phyloP scores from a whole-genome alignment of 1,140 invertebrate species.

The Gryllus bimaculatus region DNA sequence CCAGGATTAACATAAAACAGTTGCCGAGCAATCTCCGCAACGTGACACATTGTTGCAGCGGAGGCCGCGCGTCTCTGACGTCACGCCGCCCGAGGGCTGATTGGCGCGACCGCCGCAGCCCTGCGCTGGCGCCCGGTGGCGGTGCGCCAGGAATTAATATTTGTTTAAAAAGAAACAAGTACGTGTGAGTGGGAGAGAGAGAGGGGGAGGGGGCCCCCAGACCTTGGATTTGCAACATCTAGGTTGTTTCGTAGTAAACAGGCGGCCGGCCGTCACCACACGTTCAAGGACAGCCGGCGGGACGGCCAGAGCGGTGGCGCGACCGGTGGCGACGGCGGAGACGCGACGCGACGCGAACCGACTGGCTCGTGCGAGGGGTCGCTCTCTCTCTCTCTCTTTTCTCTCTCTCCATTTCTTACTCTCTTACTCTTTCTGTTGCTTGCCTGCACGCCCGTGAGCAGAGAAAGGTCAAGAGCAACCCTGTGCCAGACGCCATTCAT shows the following conservation, averaged over 20 bases:
- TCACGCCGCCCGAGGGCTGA: too few species aligned
- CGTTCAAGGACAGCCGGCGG: not conserved
- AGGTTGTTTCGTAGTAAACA: not conserved
- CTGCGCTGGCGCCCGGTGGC: not conserved
- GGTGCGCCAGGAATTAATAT: not conserved
- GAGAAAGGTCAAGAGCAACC: not conserved
- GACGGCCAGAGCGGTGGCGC: not conserved
- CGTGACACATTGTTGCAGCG: too few species aligned
- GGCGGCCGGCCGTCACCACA: not conserved
- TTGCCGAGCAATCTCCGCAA: too few species aligned
- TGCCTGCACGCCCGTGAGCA: not conserved
- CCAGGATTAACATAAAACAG: too few species aligned
- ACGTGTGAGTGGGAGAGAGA: not conserved
- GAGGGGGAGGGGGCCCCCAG: too few species aligned
- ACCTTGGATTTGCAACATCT: constrained; percentile 4
- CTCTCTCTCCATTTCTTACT: too few species aligned
- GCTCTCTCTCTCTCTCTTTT: not conserved
- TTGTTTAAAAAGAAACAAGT: not conserved
- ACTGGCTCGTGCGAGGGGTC: not conserved
- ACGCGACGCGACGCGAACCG: not conserved
- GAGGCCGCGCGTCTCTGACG: too few species aligned
- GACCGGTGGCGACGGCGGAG: not conserved
- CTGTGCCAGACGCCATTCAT: not conserved
- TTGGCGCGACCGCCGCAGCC: too few species aligned
- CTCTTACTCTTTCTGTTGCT: not conserved